phyloP scores from a whole-genome alignment of 2,888 invertebrate genomes.

The Halocaridina rubra region DNA sequence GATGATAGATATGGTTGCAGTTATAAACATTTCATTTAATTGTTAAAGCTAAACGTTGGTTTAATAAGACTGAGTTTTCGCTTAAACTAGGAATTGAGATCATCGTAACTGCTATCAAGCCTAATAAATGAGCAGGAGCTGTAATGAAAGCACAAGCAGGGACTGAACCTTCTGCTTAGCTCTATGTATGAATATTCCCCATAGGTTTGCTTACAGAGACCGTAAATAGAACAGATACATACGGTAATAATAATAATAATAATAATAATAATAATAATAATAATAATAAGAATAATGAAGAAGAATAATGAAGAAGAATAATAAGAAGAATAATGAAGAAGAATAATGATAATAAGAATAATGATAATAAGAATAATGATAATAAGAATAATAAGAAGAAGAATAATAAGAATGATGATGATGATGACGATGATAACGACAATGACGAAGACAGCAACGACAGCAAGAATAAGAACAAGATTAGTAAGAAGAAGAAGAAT shows the following conservation, averaged over 20 bases:
- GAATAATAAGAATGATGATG: neutral
- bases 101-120: no score
- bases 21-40: no score
- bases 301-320: neutral
- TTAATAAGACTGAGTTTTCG: no score
- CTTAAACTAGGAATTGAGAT: no score
- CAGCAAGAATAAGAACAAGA: neutral
- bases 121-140: neutral
- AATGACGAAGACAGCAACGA: neutral
- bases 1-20: no score
- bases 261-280: neutral
- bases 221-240: constrained; percentile 7
- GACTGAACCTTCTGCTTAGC: no score
- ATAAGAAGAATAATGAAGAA: neutral
- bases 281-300: neutral
- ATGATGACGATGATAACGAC: neutral
- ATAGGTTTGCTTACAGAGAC: neutral
- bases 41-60: no score
- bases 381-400: neutral
- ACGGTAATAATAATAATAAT: no score
- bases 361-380: neutral
- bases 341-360: neutral
- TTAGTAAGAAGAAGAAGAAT: neutral
- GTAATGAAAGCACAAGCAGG: neutral
- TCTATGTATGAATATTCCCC: no score